Evolutionary conservation across 2,797 vertebrate species (phyloP), one percentile per base, ranked within the genome.

Genomic region (Gymnothorax reevesii): DNA sequence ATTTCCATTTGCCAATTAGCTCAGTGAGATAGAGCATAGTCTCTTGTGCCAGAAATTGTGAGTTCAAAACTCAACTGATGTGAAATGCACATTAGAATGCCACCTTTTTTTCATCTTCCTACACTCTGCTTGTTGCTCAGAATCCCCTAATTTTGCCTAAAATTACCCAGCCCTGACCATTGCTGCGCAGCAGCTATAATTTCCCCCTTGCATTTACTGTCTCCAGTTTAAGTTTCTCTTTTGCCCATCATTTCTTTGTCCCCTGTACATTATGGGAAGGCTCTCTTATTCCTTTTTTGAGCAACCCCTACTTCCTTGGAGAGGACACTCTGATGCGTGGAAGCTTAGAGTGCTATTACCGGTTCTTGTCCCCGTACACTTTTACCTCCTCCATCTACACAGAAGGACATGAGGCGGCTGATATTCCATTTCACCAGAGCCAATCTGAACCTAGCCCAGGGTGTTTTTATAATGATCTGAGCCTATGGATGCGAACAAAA

Each of bases 391-490:
- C 52, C 77, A 55, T 54, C 52, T 52, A 27, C 10, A 3, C 52
- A 17, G 55, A 22, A 15, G 12, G 64, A 20, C 22, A 66, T 54
- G n/a, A 73, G 33, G 52, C 64, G 57, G 64, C 64, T 69, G 83
- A 9, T 42, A 62, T 71, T 84, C 25, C 60, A 69, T 69, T 69
- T 83, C 22, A 52, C 2, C 15, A 20, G 64, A 84, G 83, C 64
- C 84, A 73, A 85, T 73, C 66, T 85, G 57, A 85, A 25, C 64
- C 57, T 85, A 55, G 84, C 84, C 66, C 73, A 25, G 54, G n/a
- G 84, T 85, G 52, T 57, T 85, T 73, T 66, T 84, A 49, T 73
- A 85, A 85, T 85, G 64, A 71, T 85, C 84, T 69, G 52, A 54
- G 55, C 55, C 55, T 55, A 20, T 52, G n/a, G 52, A 73, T 55